phyloP scores from a whole-genome alignment of 2,888 invertebrate genomes.

The Drosophila pseudotakahashii region DNA sequence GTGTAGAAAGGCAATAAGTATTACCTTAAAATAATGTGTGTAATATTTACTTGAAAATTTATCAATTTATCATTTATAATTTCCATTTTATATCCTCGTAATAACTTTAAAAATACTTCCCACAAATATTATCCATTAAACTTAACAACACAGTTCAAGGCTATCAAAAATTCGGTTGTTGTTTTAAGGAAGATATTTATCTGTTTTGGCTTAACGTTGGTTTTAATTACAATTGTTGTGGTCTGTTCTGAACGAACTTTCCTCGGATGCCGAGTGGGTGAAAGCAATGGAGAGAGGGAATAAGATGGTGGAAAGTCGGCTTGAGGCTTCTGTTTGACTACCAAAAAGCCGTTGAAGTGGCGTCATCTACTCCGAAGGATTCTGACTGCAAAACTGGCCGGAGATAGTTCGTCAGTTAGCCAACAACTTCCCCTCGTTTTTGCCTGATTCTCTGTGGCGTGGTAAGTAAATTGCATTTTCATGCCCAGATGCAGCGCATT shows the following conservation, averaged over 20 bases:
- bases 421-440: conserved; percentile 12
- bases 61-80: too few species aligned
- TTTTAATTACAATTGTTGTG: conserved; percentile 78
- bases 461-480: conserved; percentile 75
- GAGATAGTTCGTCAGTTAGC: conserved; percentile 22
- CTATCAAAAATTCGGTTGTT: not conserved
- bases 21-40: not conserved
- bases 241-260: conserved; percentile 48
- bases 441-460: conserved; percentile 15
- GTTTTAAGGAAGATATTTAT: conserved; percentile 60
- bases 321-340: conserved; percentile 25
- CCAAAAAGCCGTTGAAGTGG: conserved; percentile 37
- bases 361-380: conserved; percentile 22
- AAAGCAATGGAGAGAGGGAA: not conserved
- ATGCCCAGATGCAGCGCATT: conserved; percentile 64
- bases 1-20: too few species aligned
- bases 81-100: too few species aligned
- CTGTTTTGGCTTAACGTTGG: conserved; percentile 58
- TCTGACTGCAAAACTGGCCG: conserved; percentile 11
- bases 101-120: not conserved
- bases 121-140: not conserved
- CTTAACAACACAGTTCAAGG: not conserved
- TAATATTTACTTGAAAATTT: not conserved
- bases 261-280: conserved; percentile 19
- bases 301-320: not conserved